Base-by-base conservation (phyloP, 2,888 invertebrate genomes). In the Agrochola litura region DNA sequence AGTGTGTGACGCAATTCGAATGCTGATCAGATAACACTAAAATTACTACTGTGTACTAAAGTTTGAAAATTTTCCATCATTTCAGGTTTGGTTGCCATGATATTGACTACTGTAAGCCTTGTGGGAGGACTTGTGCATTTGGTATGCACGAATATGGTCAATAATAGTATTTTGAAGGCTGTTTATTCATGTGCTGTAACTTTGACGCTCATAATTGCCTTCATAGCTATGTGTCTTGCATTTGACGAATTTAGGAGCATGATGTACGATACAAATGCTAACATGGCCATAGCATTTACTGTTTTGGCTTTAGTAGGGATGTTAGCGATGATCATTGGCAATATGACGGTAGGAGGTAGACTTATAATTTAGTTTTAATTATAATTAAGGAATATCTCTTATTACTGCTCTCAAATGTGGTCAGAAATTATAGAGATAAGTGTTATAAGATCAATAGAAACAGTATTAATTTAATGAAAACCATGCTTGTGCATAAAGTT, bases 21-120 rank as follows among this genome's bases (percentile, higher is more conserved):
- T 25, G 22, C 30, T 8, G 6, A 25, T 46, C 25, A 4, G 4
- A 49, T 49, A 30, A 30, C 22, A 30, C 22, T 14, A 16, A 37
- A 37, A 37, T 5, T 37, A 41, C 12, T 41, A 8, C 5, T 68
- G 10, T 12, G 0, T 30, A 63, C 6, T 68, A 64, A 73, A 22
- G 19, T 4, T 41, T 64, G 3, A 19, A n/a, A 3, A 2, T 37
- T 70, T 77, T 30, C 3, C 22, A 14, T 84, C 8, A 25, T 91
- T 94, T 76, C 92, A 95, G 95, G 95, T 74, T 77, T 95, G 25
- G 58, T 92, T 19, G 93, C 95, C 10, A 82, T 95, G 88, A 9
- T 94, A 10, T 81, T 94, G 6, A 93, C 94, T 4, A 14, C 90
- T 5, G 41, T 93, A 0, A 94, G 91, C 82, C 88, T 95, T 2